phyloP scores from a whole-genome alignment of 2,888 invertebrate genomes.

The Muscina levida region DNA sequence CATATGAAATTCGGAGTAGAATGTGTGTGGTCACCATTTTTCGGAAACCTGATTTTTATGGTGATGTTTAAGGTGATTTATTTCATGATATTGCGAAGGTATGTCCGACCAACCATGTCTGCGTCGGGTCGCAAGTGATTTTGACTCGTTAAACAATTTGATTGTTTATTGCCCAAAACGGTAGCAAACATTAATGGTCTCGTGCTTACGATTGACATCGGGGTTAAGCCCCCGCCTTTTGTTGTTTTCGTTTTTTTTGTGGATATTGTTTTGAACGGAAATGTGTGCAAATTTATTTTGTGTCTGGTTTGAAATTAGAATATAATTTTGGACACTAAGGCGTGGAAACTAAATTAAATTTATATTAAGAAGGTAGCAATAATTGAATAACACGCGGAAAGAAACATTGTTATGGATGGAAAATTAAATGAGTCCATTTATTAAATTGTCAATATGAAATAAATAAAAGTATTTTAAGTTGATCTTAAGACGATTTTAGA shows the following conservation, averaged over 20 bases:
- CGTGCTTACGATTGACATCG: constrained; percentile 68
- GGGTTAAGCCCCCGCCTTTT: constrained; percentile 58
- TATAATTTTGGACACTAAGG: constrained; percentile 45
- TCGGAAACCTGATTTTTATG: constrained; percentile 60
- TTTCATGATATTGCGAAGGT: constrained; percentile 43
- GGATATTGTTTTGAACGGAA: constrained; percentile 43
- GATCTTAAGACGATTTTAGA: no score
- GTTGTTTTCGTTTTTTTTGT: not conserved
- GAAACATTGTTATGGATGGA: no score
- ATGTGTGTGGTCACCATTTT: constrained; percentile 59
- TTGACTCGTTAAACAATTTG: constrained; percentile 57
- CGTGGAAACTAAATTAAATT: constrained; percentile 25
- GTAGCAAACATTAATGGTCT: constrained; percentile 69
- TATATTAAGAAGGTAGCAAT: no score
- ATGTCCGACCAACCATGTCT: not conserved
- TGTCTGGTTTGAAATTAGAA: not conserved
- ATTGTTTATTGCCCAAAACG: constrained; percentile 53
- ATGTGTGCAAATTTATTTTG: constrained; percentile 53
- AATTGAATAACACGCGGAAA: no score
- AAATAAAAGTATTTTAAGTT: no score
- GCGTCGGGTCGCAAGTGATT: constrained; percentile 33
- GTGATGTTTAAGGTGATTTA: constrained; percentile 59
- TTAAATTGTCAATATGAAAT: no score
- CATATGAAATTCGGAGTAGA: constrained; percentile 9
- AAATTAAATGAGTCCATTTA: no score